Conservation (phyloP, 2,113 vertebrate species). For the Tetrax tetrax region DNA sequence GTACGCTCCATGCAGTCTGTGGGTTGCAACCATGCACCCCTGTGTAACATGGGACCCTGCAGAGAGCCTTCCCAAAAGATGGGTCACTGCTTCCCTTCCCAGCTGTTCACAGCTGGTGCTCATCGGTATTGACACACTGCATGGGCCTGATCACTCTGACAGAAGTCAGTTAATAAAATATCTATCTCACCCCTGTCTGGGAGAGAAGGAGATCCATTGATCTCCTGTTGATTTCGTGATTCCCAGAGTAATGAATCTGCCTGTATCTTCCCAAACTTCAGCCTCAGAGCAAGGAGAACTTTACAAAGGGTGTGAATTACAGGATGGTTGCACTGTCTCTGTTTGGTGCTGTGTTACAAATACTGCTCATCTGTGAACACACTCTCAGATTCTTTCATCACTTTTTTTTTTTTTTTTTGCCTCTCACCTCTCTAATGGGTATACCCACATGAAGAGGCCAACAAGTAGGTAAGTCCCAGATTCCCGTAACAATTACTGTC, state of each 20-base stretch:
- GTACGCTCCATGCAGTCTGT: neutral
- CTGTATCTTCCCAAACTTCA: neutral
- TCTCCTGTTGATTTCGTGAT: neutral
- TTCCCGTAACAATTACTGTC: neutral
- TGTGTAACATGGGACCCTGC: neutral
- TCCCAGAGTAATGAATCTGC: neutral
- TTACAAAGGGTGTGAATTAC: neutral
- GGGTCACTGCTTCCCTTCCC: neutral
- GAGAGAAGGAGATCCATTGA: neutral
- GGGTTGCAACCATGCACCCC: rapidly evolving
- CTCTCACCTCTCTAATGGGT: neutral
- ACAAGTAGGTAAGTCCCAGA: neutral
- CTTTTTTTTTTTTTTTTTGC: neutral
- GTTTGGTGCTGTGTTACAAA: neutral
- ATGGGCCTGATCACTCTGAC: neutral
- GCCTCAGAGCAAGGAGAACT: neutral
- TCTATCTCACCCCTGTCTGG: neutral
- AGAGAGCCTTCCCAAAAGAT: neutral
- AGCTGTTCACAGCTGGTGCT: rapidly evolving
- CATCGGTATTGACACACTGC: neutral
- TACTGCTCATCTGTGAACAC: neutral
- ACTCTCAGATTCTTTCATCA: neutral
- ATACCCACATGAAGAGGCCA: neutral
- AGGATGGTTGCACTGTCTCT: neutral
- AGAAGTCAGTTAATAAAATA: neutral